Percentiles rank a stretch among this genome's conserved stretches.
phyloP scores from a whole-genome alignment of 2,113 vertebrate genomes.

The Alethe castanea region DNA sequence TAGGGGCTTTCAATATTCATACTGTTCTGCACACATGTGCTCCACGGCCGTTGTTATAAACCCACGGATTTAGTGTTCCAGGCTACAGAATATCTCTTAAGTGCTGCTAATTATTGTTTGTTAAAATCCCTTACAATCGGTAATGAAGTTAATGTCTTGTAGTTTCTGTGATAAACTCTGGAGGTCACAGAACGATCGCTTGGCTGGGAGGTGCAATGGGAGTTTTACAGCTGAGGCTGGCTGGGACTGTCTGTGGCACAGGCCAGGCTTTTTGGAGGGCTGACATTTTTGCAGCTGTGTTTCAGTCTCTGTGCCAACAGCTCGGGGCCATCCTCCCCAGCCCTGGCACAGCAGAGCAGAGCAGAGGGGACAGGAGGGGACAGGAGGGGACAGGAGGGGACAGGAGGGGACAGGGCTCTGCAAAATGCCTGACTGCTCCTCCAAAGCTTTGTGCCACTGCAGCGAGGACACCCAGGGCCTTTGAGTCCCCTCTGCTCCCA shows the following conservation, averaged over 20 bases:
- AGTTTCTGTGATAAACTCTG: background rate
- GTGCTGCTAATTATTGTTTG: constrained; percentile 54
- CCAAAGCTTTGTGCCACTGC: background rate
- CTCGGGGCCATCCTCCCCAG: background rate
- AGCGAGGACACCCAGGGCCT: background rate
- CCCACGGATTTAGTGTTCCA: constrained; percentile 62
- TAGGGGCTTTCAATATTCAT: constrained; percentile 86
- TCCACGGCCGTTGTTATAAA: constrained; percentile 76
- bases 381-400: no score
- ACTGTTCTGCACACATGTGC: constrained; percentile 83
- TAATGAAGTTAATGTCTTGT: constrained; percentile 45
- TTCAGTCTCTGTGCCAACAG: background rate
- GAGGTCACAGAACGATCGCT: background rate
- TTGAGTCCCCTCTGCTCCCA: background rate
- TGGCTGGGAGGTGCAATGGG: background rate
- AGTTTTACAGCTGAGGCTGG: background rate
- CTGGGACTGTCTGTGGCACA: background rate
- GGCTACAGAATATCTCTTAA: background rate
- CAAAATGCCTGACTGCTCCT: background rate
- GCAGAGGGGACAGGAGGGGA: background rate
- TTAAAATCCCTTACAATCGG: background rate
- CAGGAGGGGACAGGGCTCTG: accelerated
- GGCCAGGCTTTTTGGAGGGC: background rate
- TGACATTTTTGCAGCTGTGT: background rate
- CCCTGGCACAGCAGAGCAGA: background rate